Evolutionary conservation across 2,113 vertebrate genomes (phyloP), one percentile per base, ranked within the genome.

Genomic region (Limnothrissa miodon): DNA sequence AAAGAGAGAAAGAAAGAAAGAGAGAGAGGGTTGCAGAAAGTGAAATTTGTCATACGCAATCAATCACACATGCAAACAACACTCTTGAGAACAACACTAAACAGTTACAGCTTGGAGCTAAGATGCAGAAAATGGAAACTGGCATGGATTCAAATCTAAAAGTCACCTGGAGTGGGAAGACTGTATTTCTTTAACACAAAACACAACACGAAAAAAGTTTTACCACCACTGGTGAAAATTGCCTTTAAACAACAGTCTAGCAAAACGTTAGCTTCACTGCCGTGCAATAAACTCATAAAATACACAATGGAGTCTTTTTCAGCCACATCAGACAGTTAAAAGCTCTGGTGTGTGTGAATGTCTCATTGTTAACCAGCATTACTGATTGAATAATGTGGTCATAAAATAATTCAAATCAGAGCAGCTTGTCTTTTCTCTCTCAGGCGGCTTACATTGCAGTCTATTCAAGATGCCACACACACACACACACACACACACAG

Each of bases 221-320:
- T 78, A 1, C 5, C 21, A 84, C 79, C 45, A 39, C 59, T 82
- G 80, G 78, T 85, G 85, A 88, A 83, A 80, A 85, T 84, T 48
- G 33, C 45, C 83, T 85, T 86, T 87, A 88, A 89, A 78, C 79
- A 53, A 85, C 90, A 92, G 89, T 92, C n/a, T 66, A 66, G 59
- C n/a, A 56, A 56, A 56, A 56, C 53, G 5, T 29, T 29, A 29
- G 23, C 9, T 17, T 74, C 25, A 74, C 66, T 33, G 29, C 66
- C 66, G 36, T 36, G 66, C 33, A 33, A 74, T 74, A 74, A 74
- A 74, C 29, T 15, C 25, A 74, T 74, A 36, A 74, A 74, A 74
- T 17, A 74, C 66, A 74, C 66, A 74, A 74, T 74, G 7, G n/a
- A 62, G 66, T 62, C 15, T 10, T 70, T 70, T 29, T 70, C n/a